phyloP scores from a whole-genome alignment of 2,797 vertebrate genomes.

The Anabacerthia variegaticeps region DNA sequence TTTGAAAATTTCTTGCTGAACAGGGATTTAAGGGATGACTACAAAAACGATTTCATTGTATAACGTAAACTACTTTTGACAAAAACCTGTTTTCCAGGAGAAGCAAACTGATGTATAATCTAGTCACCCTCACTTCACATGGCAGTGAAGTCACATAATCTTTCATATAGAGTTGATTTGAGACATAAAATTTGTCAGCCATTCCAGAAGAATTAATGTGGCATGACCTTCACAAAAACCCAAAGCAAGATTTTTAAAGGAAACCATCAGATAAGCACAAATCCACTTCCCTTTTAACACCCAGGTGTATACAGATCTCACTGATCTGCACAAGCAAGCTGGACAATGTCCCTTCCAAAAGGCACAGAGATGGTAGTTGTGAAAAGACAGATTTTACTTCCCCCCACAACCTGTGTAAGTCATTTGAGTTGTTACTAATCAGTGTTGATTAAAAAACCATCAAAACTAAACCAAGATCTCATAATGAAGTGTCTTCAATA shows the following conservation, averaged over 20 bases:
- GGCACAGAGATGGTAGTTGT: background rate
- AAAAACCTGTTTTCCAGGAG: background rate
- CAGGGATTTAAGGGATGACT: background rate
- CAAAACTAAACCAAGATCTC: background rate
- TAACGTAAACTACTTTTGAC: background rate
- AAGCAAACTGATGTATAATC: fast-evolving
- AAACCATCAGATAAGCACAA: background rate
- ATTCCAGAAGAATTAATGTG: background rate
- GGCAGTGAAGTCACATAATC: background rate
- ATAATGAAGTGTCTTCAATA: background rate
- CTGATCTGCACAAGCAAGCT: background rate
- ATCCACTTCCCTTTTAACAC: background rate
- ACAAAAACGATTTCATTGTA: background rate
- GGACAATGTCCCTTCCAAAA: background rate
- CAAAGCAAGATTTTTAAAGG: background rate
- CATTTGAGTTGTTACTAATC: background rate
- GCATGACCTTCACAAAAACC: background rate
- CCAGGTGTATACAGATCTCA: background rate
- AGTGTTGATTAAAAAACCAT: background rate
- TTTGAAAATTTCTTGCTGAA: background rate
- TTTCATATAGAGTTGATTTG: background rate
- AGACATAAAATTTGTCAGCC: background rate
- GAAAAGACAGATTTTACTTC: background rate
- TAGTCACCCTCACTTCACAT: background rate
- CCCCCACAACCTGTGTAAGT: background rate